Evolutionary conservation across 1,140 invertebrate species (phyloP).

Genomic region (Solen grandis): DNA sequence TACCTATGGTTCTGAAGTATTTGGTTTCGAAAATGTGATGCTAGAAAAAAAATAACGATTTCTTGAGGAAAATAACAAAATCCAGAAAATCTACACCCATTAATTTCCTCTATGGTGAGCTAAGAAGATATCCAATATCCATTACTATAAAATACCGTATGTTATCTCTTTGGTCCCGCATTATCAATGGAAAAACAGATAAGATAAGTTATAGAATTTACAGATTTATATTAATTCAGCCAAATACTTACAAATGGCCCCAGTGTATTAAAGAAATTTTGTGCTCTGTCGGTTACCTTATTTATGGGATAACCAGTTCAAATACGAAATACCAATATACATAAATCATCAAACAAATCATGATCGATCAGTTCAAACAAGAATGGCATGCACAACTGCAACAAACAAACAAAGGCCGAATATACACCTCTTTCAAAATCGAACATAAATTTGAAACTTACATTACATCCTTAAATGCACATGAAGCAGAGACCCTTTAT

Average conservation of each 20-base stretch:
- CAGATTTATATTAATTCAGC: background rate
- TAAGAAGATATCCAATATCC: background rate
- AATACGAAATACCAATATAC: background rate
- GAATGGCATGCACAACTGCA: too few species aligned
- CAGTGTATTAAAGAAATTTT: background rate
- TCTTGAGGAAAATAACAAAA: background rate
- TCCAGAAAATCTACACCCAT: background rate
- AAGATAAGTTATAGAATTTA: background rate
- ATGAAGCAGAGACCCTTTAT: too few species aligned
- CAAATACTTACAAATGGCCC: background rate
- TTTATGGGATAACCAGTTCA: background rate
- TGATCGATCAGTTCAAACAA: background rate
- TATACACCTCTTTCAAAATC: too few species aligned
- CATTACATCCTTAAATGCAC: too few species aligned
- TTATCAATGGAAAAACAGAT: background rate
- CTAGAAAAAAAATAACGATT: background rate
- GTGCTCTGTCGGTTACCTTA: background rate
- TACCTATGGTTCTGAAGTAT: background rate
- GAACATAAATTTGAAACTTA: too few species aligned
- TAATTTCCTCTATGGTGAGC: background rate
- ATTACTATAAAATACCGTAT: background rate
- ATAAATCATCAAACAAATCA: background rate
- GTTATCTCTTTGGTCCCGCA: background rate
- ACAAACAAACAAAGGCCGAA: too few species aligned
- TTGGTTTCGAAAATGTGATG: background rate